These are phyloP conservation scores for Ammodytes dubius DNA, from an alignment of 2,113 vertebrate genomes.

Conservation along the genomic window DNA sequence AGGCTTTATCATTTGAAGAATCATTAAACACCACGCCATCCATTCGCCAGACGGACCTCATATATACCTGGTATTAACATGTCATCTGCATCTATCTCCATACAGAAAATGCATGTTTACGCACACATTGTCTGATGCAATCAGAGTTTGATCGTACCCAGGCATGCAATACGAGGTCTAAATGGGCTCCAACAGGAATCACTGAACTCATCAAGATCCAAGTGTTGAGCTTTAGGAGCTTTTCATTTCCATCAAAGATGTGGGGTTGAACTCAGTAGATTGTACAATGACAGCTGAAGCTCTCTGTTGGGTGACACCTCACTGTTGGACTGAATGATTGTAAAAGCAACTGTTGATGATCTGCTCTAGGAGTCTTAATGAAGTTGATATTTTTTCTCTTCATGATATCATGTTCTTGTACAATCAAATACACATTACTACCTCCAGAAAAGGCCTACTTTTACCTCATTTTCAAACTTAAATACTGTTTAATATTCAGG, in stretches of 20 bases:
- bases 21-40: constrained; percentile 8
- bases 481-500: constrained; percentile 86
- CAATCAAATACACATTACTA: constrained; percentile 95
- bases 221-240: background rate
- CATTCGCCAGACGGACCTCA: background rate
- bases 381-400: constrained; percentile 87
- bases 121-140: background rate
- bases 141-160: background rate
- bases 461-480: constrained; percentile 96
- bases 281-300: background rate
- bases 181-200: background rate
- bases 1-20: constrained; percentile 66
- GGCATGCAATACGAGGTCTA: background rate
- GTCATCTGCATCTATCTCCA: constrained; percentile 1
- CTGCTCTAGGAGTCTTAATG: constrained; percentile 85
- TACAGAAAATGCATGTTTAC: too few relatives aligned
- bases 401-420: constrained; percentile 89
- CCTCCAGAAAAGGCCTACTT: constrained; percentile 93
- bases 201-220: constrained; percentile 2
- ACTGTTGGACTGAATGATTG: constrained; percentile 65
- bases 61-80: background rate
- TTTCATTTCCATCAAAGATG: background rate
- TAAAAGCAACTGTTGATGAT: constrained; percentile 70
- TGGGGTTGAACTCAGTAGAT: background rate
- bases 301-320: constrained; percentile 9